These are phyloP conservation scores for Colaptes auratus DNA, from an alignment of 2,113 vertebrate genomes.

Conservation along the genomic window DNA sequence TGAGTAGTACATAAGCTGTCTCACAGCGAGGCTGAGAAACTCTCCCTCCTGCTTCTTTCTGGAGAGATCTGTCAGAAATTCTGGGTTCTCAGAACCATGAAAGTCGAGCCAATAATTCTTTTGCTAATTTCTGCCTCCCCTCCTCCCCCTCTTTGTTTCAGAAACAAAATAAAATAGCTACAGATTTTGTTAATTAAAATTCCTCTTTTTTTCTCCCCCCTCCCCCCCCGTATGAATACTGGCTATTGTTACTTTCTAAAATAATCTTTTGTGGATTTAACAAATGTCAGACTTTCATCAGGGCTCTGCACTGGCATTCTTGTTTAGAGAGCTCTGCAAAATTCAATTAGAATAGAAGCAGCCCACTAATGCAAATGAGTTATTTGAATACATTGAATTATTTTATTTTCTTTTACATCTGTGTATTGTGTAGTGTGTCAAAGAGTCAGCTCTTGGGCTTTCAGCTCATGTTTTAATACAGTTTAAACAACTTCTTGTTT, in stretches of 20 bases:
- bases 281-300: conserved; percentile 55
- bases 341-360: conserved; percentile 40
- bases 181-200: conserved; percentile 70
- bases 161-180: conserved; percentile 49
- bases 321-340: conserved; percentile 28
- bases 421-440: background rate
- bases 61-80: background rate
- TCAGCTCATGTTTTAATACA: background rate
- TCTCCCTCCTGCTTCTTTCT: background rate
- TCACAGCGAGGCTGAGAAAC: background rate
- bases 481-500: background rate
- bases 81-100: background rate
- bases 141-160: conserved; percentile 20
- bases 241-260: conserved; percentile 60
- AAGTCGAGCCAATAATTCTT: conserved; percentile 32
- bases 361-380: conserved; percentile 15
- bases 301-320: conserved; percentile 44
- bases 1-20: background rate
- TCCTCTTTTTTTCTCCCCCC: background rate
- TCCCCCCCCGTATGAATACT: conserved; percentile 4
- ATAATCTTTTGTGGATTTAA: conserved; percentile 67
- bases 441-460: background rate
- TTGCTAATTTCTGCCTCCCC: background rate
- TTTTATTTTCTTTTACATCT: background rate
- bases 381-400: background rate